Conservation (phyloP, 2,113 vertebrate species). For the Microcebus murinus region DNA sequence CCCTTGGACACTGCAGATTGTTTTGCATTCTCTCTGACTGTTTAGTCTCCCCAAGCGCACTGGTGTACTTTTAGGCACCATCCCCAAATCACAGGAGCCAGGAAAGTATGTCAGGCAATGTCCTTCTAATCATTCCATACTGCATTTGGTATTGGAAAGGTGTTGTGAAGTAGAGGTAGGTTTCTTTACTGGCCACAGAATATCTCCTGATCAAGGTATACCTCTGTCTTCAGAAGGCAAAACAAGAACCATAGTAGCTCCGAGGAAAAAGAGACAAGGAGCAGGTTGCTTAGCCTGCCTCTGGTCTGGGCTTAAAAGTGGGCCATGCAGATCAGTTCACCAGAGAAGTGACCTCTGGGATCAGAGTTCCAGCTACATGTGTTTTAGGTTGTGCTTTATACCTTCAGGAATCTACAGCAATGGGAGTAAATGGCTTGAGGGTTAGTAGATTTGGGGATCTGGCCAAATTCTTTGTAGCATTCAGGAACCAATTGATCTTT, state of each 20-base stretch:
- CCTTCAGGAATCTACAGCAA: neutral
- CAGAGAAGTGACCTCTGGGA: neutral
- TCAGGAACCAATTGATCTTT: neutral
- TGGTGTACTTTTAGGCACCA: neutral
- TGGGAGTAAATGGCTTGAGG: neutral
- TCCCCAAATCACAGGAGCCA: neutral
- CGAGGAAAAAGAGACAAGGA: neutral
- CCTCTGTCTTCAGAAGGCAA: neutral
- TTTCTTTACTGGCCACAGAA: neutral
- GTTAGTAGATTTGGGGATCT: neutral
- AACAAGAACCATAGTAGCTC: neutral
- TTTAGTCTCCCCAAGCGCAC: neutral
- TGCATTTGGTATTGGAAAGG: neutral
- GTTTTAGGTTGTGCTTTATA: neutral
- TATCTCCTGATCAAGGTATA: neutral
- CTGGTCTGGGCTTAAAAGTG: neutral
- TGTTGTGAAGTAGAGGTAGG: neutral
- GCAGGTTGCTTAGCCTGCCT: neutral
- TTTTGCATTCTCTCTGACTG: neutral
- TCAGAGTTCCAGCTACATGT: neutral
- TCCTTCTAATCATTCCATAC: neutral
- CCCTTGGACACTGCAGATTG: neutral
- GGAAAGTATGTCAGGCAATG: neutral
- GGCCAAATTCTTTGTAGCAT: neutral
- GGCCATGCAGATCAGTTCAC: neutral